Evolutionary conservation across 2,888 invertebrate species (phyloP), one percentile per base, ranked within the genome.

Genomic region (Fragum sueziense): DNA sequence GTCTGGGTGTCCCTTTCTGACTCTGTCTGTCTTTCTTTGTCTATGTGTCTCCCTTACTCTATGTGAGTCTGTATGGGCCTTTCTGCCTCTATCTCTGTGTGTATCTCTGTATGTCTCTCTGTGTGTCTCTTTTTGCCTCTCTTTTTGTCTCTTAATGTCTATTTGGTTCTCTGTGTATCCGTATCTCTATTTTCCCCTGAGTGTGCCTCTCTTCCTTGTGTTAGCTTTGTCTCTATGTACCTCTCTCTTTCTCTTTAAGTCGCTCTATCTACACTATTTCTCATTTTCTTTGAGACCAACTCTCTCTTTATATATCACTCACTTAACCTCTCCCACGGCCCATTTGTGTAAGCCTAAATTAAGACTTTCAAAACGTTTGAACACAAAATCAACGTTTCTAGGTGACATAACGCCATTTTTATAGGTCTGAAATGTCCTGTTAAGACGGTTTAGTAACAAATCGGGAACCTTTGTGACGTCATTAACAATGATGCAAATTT

Each of bases 181-280:
- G 61, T 61, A 25, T 61, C 27, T 14, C 61, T 61, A 29, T 61
- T 29, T 61, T 17, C 29, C 61, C 29, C 27, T 61, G 27, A 9
- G 61, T 61, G 27, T 61, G 61, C 29, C 61, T 61, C 27, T 61
- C 61, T 61, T 25, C 29, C 61, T 61, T 25, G 22, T 17, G 22
- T 3, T 61, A 3, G 22, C 27, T 61, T 29, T 61, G 61, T 61
- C 61, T 61, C 27, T 14, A 25, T 61, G 25, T 61, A 25, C 29
- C 41, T 41, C 41, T 41, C 41, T 41, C 11, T 41, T 17, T 41
- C 41, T 41, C 41, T 41, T 17, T 41, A 9, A 11, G 11, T 41
- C 41, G 9, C 41, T 41, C 41, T 41, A 17, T 41, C 41, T 41
- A 9, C 41, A 11, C 41, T 41, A 9, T 9, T 17, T 41, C 41